Evolutionary conservation across 2,888 invertebrate genomes (phyloP), one percentile per base, ranked within the genome.

Genomic region (Apotomis betuletana): DNA sequence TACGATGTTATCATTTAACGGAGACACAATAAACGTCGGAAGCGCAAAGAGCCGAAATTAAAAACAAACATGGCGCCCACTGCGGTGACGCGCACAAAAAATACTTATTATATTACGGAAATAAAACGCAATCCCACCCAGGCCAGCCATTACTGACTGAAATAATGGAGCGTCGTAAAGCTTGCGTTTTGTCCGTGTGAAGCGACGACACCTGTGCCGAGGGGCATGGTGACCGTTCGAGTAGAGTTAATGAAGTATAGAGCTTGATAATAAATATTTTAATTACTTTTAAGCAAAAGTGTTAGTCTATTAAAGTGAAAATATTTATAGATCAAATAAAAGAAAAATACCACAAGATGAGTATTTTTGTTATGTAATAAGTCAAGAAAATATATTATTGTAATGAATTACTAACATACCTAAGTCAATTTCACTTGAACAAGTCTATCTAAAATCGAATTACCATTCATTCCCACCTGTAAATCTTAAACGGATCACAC

Each of bases 141-240:
- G 62, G 44, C 58, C 63, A 67, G 67, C 71, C 62, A 91, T 90
- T 89, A 89, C 84, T 78, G 87, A 83, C 83, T 87, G 85, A 82
- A 87, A 89, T 88, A 90, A 90, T 86, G 88, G 87, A 87, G 83
- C 83, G 85, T 90, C 89, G 89, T 90, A 89, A 88, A 89, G 85
- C 77, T 79, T 81, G 80, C 80, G 79, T 79, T 79, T 78, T 77
- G 79, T 78, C 82, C 89, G 91, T 92, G 92, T 92, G 92, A 92
- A 92, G 79, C 81, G 84, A 87, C 85, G 85, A 90, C 92, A 92
- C 92, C 92, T 92, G 92, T 89, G 90, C 75, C 74, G 78, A 78
- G 85, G 86, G 82, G 79, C 75, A 77, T 76, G 77, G 70, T 59
- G 72, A 68, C 72, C 72, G 59, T 72, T 72, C 67, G 12, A 5